Conservation (phyloP, 2,888 invertebrate species). For the Caenorhabditis sp. region DNA sequence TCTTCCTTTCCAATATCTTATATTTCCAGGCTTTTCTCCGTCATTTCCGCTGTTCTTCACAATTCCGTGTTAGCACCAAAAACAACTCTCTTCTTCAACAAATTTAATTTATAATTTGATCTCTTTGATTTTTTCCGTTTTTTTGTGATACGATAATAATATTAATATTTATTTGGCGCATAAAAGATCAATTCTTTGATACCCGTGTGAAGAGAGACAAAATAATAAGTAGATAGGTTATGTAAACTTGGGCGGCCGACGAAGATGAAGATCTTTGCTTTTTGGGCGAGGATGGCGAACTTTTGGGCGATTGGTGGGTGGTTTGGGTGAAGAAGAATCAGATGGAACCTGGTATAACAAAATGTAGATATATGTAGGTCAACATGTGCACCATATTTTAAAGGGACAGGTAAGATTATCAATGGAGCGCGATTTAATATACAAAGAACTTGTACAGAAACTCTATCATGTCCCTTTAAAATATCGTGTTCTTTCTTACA, state of each 20-base stretch:
- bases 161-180: not conserved
- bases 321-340: not conserved
- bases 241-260: slow-evolving; percentile 25
- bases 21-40: slow-evolving; percentile 30
- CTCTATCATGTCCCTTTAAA: too few relatives aligned
- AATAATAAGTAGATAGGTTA: slow-evolving; percentile 1
- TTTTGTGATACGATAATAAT: not conserved
- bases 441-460: too few relatives aligned
- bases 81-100: slow-evolving; percentile 40
- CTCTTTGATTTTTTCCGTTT: not conserved
- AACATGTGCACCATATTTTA: too few relatives aligned
- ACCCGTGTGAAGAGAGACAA: not conserved
- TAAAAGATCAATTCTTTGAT: not conserved
- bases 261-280: not conserved
- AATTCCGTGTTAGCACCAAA: slow-evolving; percentile 37
- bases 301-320: not conserved
- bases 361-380: too few relatives aligned
- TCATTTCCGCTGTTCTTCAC: slow-evolving; percentile 20
- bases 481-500: not conserved
- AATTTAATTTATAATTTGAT: slow-evolving; percentile 11
- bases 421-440: too few relatives aligned
- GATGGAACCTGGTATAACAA: not conserved
- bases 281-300: not conserved
- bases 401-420: too few relatives aligned
- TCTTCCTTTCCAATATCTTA: too few relatives aligned